These are phyloP conservation scores for Turritopsis rubra DNA, from an alignment of 30 jellyfish, hydroid and myxozoan genomes.

Conservation along the genomic window DNA sequence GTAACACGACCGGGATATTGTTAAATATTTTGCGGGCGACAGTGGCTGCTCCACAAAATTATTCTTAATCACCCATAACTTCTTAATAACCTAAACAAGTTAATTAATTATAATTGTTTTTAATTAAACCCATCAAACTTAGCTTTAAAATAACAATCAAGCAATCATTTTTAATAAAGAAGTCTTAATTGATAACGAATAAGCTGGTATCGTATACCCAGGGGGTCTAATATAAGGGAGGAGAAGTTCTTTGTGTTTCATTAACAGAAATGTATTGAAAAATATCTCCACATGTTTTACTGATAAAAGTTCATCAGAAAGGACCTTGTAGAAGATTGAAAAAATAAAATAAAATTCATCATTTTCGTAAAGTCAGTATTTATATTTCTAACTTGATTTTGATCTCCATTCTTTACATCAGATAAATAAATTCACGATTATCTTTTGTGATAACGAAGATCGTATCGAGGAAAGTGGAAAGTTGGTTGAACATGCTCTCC, in stretches of 20 bases:
- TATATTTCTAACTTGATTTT: too few relatives aligned
- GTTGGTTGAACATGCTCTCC: neutral
- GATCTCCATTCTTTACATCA: neutral
- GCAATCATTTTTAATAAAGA: neutral
- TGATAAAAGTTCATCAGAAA: too few relatives aligned
- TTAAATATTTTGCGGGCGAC: neutral
- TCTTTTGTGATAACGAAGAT: neutral
- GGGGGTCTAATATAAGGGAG: neutral
- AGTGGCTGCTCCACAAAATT: neutral
- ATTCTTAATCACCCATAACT: neutral
- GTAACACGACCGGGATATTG: neutral
- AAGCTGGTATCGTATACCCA: neutral
- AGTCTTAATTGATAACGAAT: neutral
- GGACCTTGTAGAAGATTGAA: neutral
- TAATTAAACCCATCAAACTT: neutral
- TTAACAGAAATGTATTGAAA: neutral
- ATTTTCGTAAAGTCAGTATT: too few relatives aligned
- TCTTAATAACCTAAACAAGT: neutral
- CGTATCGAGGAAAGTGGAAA: neutral
- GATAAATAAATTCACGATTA: neutral
- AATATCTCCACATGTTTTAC: too few relatives aligned
- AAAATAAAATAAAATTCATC: too few relatives aligned
- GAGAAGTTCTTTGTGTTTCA: neutral
- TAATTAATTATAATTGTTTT: neutral
- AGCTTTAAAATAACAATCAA: neutral